A percentile compares a stretch with the other conserved stretches of the same genome.
Conservation (phyloP, 2,797 vertebrate species). For the Lepus townsendii region DNA sequence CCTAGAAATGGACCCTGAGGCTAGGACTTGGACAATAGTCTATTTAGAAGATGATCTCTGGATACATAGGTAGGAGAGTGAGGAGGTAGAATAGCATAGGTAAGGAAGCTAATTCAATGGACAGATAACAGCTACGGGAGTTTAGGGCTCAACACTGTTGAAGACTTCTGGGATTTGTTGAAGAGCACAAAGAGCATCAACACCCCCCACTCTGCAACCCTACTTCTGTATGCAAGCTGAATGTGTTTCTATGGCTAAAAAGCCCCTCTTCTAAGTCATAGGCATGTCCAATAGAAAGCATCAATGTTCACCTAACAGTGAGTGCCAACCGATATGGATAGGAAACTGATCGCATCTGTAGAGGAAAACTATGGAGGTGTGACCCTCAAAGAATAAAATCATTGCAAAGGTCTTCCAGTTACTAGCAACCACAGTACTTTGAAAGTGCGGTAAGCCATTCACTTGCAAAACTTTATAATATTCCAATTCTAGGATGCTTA, state of each 20-base stretch:
- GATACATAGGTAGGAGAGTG: neutral
- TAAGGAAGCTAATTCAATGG: neutral
- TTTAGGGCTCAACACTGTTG: neutral
- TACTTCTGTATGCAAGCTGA: neutral
- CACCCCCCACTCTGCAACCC: accelerated
- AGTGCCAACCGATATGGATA: neutral
- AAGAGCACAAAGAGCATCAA: neutral
- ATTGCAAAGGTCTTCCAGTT: neutral
- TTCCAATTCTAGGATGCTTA: neutral
- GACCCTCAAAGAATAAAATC: neutral
- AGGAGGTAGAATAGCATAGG: neutral
- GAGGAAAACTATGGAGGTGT: neutral
- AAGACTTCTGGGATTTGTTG: neutral
- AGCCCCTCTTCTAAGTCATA: neutral
- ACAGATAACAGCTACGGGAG: neutral
- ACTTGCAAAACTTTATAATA: conserved; percentile 10
- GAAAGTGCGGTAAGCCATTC: neutral
- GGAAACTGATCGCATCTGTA: too few species aligned
- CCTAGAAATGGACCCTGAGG: neutral
- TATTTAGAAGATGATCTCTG: neutral
- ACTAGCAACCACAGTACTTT: neutral
- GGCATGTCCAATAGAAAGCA: neutral
- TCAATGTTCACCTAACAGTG: too few species aligned
- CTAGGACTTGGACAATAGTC: neutral
- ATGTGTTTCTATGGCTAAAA: neutral